Base-by-base conservation (phyloP, 2,797 vertebrate genomes). In the Pangasius djambal region DNA sequence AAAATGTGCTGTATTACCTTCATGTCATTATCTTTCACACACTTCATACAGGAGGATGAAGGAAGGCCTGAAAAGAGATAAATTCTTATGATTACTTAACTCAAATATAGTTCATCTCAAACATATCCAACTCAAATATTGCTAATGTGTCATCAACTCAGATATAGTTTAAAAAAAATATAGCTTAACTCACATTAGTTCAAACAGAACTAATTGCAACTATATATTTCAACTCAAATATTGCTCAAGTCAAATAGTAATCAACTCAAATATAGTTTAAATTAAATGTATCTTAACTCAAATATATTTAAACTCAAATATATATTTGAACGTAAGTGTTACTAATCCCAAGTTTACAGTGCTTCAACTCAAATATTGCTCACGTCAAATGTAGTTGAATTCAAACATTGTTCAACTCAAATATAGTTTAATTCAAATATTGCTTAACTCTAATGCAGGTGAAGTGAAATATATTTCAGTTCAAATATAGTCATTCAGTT, bases 1-100 rank as follows among this genome's bases (percentile, higher is more conserved):
- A 2, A 34, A 13, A 48, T 22, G 10, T 61, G 69, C 10, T 61
- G 22, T 16, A 22, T 31, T 78, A 88, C 87, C 87, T 78, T 88
- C 59, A 78, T 18, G 28, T 1, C 25, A 3, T n/a, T 16, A 20
- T 78, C 40, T 31, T 77, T 85, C 82, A 85, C 16, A 50, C 87
- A 74, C 25, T 59, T 74, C 67, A 16, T 22, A 55, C n/a, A 78
- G 81, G 25, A 25, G 72, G 44, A 57, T 28, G 31, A 34, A 16
- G 12, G 22, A 85, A 44, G 48, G 4, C 82, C 87, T 88, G 69
- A 12, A 81, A 34, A n/a, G 57, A 78, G 7, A 63, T 0, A 8
- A 28, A 8, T 40, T 25, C 28, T 44, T 48, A 48, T 28, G 6
- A 63, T n/a, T 63, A 61, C 20, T n/a, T 6, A 40, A 44, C 67